Evolutionary conservation across 2,113 vertebrate species (phyloP).

Genomic region (Ctenomys sociabilis): DNA sequence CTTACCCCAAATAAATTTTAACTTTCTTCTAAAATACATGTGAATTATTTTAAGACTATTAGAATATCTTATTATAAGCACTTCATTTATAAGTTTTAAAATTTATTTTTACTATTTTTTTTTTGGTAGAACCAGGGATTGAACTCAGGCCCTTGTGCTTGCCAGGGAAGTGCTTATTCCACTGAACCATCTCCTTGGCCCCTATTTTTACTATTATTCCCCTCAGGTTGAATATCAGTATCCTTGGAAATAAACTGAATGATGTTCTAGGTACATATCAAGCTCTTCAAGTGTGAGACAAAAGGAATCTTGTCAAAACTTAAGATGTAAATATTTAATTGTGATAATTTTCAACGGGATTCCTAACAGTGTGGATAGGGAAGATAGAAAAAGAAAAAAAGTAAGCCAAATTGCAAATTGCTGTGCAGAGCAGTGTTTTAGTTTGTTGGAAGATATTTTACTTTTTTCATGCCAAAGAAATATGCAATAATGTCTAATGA

Average conservation of each 20-base stretch:
- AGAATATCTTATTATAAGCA: not conserved
- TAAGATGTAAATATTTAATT: not conserved
- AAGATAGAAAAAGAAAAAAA: not conserved
- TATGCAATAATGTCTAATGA: not conserved
- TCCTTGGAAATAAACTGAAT: not conserved
- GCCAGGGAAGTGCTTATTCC: no score
- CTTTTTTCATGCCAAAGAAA: constrained; percentile 30
- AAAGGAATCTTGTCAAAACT: not conserved
- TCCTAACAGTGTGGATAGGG: not conserved
- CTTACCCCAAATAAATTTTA: not conserved
- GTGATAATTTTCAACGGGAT: not conserved
- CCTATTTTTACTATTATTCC: not conserved
- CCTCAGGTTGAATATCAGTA: not conserved
- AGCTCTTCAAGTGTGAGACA: not conserved
- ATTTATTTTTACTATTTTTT: not conserved
- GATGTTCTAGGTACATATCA: not conserved
- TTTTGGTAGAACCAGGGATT: no score
- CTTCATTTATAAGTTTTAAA: not conserved
- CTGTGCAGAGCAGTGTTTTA: not conserved
- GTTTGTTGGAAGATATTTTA: constrained; percentile 22
- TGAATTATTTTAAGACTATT: not conserved
- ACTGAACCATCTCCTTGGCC: no score
- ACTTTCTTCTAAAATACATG: not conserved
- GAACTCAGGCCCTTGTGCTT: no score
- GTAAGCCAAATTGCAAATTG: not conserved